phyloP scores from a whole-genome alignment of 2,797 vertebrate species.

The Halcyon smyrnensis region DNA sequence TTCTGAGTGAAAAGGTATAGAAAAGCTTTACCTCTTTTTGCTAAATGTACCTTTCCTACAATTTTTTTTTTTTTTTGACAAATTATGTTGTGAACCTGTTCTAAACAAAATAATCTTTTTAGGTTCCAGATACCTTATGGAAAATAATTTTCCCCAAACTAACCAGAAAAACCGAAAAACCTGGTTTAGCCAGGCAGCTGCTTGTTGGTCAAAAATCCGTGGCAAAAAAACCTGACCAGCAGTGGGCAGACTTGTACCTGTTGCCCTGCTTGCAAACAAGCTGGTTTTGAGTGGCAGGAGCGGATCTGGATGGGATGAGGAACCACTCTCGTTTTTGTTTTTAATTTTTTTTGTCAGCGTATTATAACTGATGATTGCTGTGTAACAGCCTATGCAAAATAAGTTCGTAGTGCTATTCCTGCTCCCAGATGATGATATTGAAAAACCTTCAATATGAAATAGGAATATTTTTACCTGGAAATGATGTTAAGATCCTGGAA shows the following conservation, averaged over 20 bases:
- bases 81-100: not conserved
- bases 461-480: not conserved
- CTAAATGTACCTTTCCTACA: not conserved
- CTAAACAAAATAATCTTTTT: not conserved
- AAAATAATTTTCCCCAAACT: not conserved
- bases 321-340: not conserved
- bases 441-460: not conserved
- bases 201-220: not conserved
- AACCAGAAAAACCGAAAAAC: not conserved
- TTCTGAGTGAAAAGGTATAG: not conserved
- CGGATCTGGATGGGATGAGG: not conserved
- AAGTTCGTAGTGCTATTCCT: not conserved
- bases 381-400: not conserved
- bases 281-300: not conserved
- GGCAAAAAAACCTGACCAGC: not conserved
- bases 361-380: not conserved
- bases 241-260: not conserved
- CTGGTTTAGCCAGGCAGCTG: not conserved
- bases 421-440: not conserved
- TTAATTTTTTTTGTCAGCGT: rapidly evolving
- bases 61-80: not conserved
- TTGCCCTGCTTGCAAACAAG: not conserved
- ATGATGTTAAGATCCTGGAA: not conserved
- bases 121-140: not conserved
- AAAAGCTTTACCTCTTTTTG: not conserved